Percentiles rank a stretch among this genome's conserved stretches.
phyloP scores from a whole-genome alignment of 1,140 invertebrate genomes.

The Lasioglossum albipes region DNA sequence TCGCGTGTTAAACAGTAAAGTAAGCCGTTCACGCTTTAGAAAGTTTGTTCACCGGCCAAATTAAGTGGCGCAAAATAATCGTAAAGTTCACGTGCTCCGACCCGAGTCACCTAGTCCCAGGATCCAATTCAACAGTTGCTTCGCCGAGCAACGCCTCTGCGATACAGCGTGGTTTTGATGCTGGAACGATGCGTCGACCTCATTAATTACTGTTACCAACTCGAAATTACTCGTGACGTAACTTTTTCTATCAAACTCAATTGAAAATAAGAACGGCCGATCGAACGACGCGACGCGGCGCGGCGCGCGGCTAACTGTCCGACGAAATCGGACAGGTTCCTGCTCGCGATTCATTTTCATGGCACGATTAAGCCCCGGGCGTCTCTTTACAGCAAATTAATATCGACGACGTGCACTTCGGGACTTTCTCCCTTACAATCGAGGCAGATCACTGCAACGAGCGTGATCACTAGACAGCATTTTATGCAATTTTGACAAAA shows the following conservation, averaged over 20 bases:
- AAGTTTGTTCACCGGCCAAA: conserved; percentile 1
- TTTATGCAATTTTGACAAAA: too few species aligned
- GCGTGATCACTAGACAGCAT: not conserved
- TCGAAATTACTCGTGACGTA: not conserved
- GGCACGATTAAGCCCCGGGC: not conserved
- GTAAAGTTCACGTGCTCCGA: not conserved
- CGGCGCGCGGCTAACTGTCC: too few species aligned
- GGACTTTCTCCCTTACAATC: not conserved
- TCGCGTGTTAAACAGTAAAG: conserved; percentile 10
- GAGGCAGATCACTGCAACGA: too few species aligned
- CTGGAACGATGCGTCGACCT: not conserved
- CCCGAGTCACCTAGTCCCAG: not conserved
- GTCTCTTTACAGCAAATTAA: not conserved
- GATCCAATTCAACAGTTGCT: not conserved
- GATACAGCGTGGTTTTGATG: not conserved
- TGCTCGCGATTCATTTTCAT: not conserved
- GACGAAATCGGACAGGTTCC: not conserved
- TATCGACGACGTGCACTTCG: not conserved
- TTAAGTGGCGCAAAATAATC: conserved; percentile 27
- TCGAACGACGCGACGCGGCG: not conserved
- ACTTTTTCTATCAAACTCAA: not conserved
- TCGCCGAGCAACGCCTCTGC: not conserved
- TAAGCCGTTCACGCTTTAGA: conserved; percentile 3
- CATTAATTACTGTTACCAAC: not conserved
- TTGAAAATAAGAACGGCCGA: not conserved